Base-by-base conservation (phyloP, 2,113 vertebrate genomes). In the Bothrops jararaca region DNA sequence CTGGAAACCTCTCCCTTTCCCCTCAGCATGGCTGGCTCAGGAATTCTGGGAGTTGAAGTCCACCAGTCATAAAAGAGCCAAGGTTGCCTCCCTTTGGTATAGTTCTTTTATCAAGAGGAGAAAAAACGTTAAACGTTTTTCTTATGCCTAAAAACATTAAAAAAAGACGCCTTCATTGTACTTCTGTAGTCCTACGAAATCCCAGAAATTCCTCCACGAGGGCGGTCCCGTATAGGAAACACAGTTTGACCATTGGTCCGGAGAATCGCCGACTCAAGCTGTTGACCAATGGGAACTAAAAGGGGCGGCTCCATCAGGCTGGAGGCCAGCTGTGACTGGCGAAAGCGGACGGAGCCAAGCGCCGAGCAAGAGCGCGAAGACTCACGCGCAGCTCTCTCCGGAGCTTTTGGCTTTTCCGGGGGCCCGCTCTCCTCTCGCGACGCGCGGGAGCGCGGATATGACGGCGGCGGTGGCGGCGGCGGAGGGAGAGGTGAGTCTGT, bases 401-500 rank as follows among this genome's bases (percentile, higher is more conserved):
- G 1, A 15, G 60, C 5, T 80, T 89, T 45, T 29, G 45, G 91
- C 91, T 85, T 85, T 54, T 39, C 26, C 24, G 50, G 6, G 2
- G 56, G 1, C 9, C 42, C 23, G 20, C 13, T 23, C 7, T 24
- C n/a, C 12, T 0, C 7, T 64, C 24, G n/a, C n/a, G n/a, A n/a
- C n/a, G 11, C 24, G 15, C 45, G 8, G 23, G 89, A 5, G 42
- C n/a, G 20, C 80, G 8, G 50, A 10, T 39, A 34, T 93, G 92
- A 48, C 74, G 10, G n/a, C 86, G 34, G 53, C 52, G 53, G 22
- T 24, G 4, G 5, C 34, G 12, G 60, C 52, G 53, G 12, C 24
- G 5, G 5, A 26, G 12, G 42, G 3, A 1, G 92, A 96, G 95
- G 96, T 97, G 90, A 95, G 96, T 54, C 0, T 0, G 1, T 12